Base-by-base conservation (phyloP, 92 coral and sea anemone genomes). In the Zoanthus solanderi region DNA sequence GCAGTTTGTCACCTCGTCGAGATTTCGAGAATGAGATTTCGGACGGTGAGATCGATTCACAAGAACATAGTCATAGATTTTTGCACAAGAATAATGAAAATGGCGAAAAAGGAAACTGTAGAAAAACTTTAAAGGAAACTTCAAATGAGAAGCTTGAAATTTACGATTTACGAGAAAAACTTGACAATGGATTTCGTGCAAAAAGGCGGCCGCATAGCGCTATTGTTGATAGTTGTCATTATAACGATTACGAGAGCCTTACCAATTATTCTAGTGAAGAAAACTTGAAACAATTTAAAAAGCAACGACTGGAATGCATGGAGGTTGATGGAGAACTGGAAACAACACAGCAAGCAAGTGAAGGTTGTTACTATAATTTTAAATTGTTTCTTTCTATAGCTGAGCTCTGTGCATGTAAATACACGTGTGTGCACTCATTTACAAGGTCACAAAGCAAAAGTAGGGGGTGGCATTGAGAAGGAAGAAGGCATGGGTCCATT, bases 231-330 rank as follows among this genome's bases (percentile, higher is more conserved):
- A 5, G 52, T 32, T 34, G 7, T 32, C 48, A 16, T 37, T 37
- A 37, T 17, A 23, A 48, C 17, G 79, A 7, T 17, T 9, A 48
- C 17, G 79, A 7, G 48, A 29, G 54, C 53, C 11, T 37, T 45
- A 12, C 9, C 16, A 34, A 76, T 18, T 9, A 11, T 15, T 50
- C 5, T 11, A 13, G n/a, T 45, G 74, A 34, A 17, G 50, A 34
- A 56, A 34, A 42, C 16, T 78, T 8, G 47, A 81, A 46, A 13
- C 61, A 68, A 66, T 11, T 52, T 4, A 81, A 81, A 71, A 81
- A 81, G 50, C 85, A 66, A 32, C 85, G 85, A 42, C 17, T 81
- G 45, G 85, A 81, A 31, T 13, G 12, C 42, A 81, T 81, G 85
- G 85, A 81, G 52, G 58, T 66, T 11, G 76, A 81, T 18, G 74